Evolutionary conservation across 1,140 invertebrate genomes (phyloP).

Genomic region (Ericerus pela): DNA sequence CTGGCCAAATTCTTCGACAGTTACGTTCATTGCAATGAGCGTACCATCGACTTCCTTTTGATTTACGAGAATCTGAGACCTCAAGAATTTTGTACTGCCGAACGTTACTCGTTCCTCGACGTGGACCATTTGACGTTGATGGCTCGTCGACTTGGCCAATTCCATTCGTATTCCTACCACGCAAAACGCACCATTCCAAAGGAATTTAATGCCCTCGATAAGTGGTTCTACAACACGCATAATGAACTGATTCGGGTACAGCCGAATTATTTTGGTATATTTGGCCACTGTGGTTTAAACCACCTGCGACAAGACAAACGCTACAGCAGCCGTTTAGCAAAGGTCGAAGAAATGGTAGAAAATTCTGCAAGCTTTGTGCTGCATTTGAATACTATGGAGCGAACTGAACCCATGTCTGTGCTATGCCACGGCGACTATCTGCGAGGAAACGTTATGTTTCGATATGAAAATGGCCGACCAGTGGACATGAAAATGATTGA

Average conservation of each 20-base stretch:
- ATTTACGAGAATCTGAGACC: not conserved
- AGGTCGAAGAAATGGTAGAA: not conserved
- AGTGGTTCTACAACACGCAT: not conserved
- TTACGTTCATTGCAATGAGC: too few species aligned
- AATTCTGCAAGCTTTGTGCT: too few species aligned
- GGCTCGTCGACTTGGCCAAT: not conserved
- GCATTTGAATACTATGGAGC: not conserved
- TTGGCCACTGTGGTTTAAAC: not conserved
- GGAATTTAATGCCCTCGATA: not conserved
- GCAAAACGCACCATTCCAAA: not conserved
- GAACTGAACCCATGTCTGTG: constrained; percentile 25
- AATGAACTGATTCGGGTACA: not conserved
- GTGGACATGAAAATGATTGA: constrained; percentile 30
- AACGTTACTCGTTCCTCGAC: not conserved
- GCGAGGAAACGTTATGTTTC: constrained; percentile 29
- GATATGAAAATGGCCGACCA: constrained; percentile 17
- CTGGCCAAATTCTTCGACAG: too few species aligned
- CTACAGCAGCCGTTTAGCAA: not conserved
- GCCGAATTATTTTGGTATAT: not conserved
- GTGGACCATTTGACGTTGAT: not conserved
- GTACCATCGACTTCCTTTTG: too few species aligned
- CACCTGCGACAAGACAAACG: not conserved
- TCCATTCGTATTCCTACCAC: not conserved
- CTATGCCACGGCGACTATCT: constrained; percentile 34
- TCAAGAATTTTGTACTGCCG: not conserved